phyloP scores from a whole-genome alignment of 2,888 invertebrate species.

The Lasioglossum villosulum region DNA sequence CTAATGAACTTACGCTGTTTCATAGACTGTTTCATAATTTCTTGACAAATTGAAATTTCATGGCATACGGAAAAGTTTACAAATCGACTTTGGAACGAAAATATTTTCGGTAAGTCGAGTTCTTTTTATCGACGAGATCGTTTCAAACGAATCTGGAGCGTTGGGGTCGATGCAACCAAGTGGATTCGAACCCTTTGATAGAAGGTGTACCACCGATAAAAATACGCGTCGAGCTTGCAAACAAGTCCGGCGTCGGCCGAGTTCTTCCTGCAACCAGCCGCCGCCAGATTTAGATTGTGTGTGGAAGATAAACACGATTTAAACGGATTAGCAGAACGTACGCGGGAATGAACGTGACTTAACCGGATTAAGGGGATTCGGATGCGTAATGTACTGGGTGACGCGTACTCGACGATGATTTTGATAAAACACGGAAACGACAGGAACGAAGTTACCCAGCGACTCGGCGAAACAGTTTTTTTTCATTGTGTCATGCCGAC shows the following conservation, averaged over 20 bases:
- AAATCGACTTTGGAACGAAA: not conserved
- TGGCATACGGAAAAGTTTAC: too few species aligned
- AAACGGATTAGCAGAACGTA: not conserved
- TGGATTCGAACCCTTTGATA: not conserved
- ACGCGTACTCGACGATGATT: not conserved
- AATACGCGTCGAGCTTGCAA: not conserved
- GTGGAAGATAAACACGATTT: slow-evolving; percentile 16
- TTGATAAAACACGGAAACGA: slow-evolving; percentile 1
- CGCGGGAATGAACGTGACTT: not conserved
- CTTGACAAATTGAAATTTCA: too few species aligned
- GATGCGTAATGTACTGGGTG: not conserved
- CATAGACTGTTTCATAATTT: too few species aligned
- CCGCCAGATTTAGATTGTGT: slow-evolving; percentile 3
- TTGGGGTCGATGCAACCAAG: not conserved
- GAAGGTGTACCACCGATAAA: not conserved
- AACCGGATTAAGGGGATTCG: slow-evolving; percentile 4
- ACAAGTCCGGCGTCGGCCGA: not conserved
- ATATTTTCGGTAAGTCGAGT: not conserved
- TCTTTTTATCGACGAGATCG: not conserved
- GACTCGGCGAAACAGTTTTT: not conserved
- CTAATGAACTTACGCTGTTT: too few species aligned
- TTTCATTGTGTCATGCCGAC: not conserved
- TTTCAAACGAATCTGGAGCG: not conserved
- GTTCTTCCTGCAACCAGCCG: not conserved
- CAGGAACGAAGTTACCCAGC: not conserved